phyloP scores from a whole-genome alignment of 2,797 vertebrate genomes.

The Loriculus beryllinus region DNA sequence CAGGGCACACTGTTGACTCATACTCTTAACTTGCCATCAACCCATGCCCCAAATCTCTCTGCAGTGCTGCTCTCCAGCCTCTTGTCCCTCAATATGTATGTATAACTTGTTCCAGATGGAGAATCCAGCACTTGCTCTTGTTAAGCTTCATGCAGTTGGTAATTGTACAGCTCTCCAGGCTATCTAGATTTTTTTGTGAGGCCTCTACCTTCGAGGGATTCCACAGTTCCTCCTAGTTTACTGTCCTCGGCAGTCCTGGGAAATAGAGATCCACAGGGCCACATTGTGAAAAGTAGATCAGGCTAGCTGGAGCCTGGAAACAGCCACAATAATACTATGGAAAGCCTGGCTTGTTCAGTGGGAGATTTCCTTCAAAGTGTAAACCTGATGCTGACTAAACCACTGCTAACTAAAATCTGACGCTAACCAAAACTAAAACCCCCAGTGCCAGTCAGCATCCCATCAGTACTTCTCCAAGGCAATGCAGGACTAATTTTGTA shows the following conservation, averaged over 20 bases:
- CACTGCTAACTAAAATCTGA: neutral
- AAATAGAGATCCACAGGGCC: neutral
- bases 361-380: neutral
- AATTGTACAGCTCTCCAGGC: neutral
- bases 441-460: neutral
- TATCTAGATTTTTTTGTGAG: neutral
- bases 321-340: neutral
- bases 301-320: neutral
- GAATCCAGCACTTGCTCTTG: neutral
- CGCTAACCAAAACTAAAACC: neutral
- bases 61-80: neutral
- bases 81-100: rapidly evolving
- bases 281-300: neutral
- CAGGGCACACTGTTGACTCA: neutral
- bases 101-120: neutral
- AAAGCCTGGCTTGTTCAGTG: neutral
- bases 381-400: neutral
- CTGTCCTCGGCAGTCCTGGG: neutral
- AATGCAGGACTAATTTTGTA: neutral
- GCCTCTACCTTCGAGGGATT: neutral
- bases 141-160: neutral
- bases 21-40: neutral
- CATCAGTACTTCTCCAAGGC: neutral
- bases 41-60: neutral
- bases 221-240: neutral